Evolutionary conservation across 2,113 vertebrate genomes (phyloP), one percentile per base, ranked within the genome.

Genomic region (Semnornis frantzii): DNA sequence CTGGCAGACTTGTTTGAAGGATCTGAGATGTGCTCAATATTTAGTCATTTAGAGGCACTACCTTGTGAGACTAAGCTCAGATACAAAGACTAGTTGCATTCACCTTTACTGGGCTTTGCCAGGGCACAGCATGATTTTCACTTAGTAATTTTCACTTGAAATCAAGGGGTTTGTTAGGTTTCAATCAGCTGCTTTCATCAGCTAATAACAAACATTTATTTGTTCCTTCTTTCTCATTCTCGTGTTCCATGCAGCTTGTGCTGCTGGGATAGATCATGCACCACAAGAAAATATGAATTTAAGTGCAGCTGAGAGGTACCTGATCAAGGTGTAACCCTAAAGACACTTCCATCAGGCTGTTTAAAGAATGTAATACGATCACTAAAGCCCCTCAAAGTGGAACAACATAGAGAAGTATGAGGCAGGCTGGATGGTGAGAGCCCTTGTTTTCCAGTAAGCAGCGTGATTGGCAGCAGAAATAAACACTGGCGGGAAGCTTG

Each of bases 401-500:
- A 25, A 46, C 46, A 63, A 83, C 69, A 69, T 10, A n/a, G 73
- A 28, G 28, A 66, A 46, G 94, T 13, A 79, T 42, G 79, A 90
- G 89, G 87, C 93, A 42, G 44, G 65, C 30, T 62, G 24, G 19
- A 63, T 92, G 93, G 78, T 31, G 73, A 87, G 23, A 28, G 96
- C 73, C 82, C 95, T 94, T 94, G 87, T 97, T 97, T 98, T 95
- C 96, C 87, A 95, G 96, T 85, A 96, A 96, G 94, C 97, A 87
- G 62, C 3, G 0, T 96, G 96, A 97, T 94, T 97, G 97, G 95
- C 74, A 96, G 95, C 95, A 96, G 96, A 95, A 97, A 96, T 96
- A 97, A 97, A 96, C 95, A 92, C 85, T 77, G 83, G 91, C 89
- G 80, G 94, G 95, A 94, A 97, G 97, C 92, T 85, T 86, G 87